These are phyloP conservation scores for Aplodontia rufa DNA, from an alignment of 2,113 vertebrate genomes.

Conservation along the genomic window DNA sequence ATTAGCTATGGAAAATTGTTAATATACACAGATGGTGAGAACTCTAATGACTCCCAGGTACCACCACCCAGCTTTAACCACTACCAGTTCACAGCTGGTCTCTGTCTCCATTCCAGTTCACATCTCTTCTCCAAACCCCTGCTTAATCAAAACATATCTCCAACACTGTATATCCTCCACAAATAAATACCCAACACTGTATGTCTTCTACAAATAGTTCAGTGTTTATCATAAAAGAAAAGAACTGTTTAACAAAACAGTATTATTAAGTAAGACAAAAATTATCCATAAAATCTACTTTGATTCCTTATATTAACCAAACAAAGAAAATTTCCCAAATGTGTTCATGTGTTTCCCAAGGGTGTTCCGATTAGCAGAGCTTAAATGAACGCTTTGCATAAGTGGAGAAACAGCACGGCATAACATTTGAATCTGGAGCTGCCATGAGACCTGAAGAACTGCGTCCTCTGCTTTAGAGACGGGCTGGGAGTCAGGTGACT, in stretches of 20 bases:
- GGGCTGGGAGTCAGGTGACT: background rate
- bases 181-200: no score
- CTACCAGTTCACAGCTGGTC: background rate
- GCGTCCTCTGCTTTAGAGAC: background rate
- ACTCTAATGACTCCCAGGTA: background rate
- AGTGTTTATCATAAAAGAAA: background rate
- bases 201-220: background rate
- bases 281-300: background rate
- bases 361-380: no score
- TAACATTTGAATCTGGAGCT: background rate
- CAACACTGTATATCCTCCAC: background rate
- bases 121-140: background rate
- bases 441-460: background rate
- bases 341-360: no score
- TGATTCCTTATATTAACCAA: conserved; percentile 2
- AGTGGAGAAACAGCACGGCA: background rate
- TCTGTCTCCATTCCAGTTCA: background rate
- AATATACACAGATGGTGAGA: background rate
- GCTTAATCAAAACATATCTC: background rate
- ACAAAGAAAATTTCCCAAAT: background rate
- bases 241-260: conserved; percentile 1
- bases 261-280: background rate
- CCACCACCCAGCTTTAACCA: background rate
- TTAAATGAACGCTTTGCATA: background rate
- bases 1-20: background rate